Percentiles rank a stretch among this genome's conserved stretches.
Conservation (phyloP, 2,113 vertebrate genomes). For the Chinchilla lanigera region DNA sequence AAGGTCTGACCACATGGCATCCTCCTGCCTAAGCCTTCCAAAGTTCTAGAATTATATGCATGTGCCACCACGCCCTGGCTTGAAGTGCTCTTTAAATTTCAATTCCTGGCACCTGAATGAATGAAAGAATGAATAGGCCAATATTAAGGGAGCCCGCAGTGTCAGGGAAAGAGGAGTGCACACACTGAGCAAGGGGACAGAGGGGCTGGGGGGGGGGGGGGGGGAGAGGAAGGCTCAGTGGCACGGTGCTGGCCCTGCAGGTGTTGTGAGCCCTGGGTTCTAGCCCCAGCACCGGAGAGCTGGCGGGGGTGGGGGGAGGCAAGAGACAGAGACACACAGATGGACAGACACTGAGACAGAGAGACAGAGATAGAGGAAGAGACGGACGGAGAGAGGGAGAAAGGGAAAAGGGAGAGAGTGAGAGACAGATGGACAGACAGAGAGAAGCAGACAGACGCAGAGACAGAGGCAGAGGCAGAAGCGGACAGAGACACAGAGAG, state of each 20-base stretch:
- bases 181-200: neutral
- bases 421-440: no score
- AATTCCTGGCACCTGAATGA: no score
- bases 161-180: neutral
- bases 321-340: neutral
- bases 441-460: neutral
- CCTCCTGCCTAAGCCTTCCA: neutral
- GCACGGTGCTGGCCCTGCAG: neutral
- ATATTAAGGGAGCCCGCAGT: neutral
- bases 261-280: neutral
- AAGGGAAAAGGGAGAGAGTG: neutral
- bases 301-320: no score
- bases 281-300: neutral
- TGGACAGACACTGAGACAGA: neutral
- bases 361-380: accelerated
- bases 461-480: neutral
- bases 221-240: neutral
- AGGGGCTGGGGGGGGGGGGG: neutral
- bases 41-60: neutral
- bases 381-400: no score
- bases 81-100: neutral
- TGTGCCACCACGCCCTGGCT: neutral
- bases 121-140: neutral
- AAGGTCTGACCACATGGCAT: neutral
- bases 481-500: neutral